Evolutionary conservation across 2,888 invertebrate species (phyloP), one percentile per base, ranked within the genome.

Genomic region (Latrodectus hesperus): DNA sequence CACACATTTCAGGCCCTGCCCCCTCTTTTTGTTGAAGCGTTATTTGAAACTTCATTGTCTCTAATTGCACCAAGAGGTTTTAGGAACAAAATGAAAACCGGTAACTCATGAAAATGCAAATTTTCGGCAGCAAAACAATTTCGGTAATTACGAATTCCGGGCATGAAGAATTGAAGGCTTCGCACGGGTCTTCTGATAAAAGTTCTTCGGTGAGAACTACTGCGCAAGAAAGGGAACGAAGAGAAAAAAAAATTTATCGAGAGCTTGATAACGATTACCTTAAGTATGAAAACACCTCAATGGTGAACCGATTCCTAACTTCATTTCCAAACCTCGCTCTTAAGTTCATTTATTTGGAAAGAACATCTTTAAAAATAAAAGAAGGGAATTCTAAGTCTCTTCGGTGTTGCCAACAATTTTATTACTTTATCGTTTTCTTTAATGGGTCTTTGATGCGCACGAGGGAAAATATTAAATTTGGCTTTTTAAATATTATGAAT

Each of bases 71-170:
- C 73, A n/a, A 75, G 76, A 81, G 79, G 65, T 71, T 52, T 72
- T 72, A 38, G 72, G 81, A 76, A 77, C 71, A 77, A 76, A 75
- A 87, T 81, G 73, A 76, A 78, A 73, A 82, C 72, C 76, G 26
- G 74, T 79, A 85, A 85, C 80, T 87, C 82, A 88, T 88, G 88
- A 88, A 83, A 88, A 88, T 88, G 83, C 88, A 88, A 88, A 88
- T 88, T 83, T 53, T 64, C 16, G 17, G 49, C 38, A 51, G 78
- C 82, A 81, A 83, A 88, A 84, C 84, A 88, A 88, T 88, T 88
- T 88, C 79, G 74, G 81, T 88, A 88, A 88, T 88, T 88, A 84
- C 84, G 84, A 77, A 87, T 87, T 87, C 82, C 49, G 52, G 22
- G 78, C 82, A 87, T 87, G 82, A 77, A 87, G 70, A 74, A 79